phyloP scores from a whole-genome alignment of 92 coral and sea anemone species.

The Parazoanthus swiftii region DNA sequence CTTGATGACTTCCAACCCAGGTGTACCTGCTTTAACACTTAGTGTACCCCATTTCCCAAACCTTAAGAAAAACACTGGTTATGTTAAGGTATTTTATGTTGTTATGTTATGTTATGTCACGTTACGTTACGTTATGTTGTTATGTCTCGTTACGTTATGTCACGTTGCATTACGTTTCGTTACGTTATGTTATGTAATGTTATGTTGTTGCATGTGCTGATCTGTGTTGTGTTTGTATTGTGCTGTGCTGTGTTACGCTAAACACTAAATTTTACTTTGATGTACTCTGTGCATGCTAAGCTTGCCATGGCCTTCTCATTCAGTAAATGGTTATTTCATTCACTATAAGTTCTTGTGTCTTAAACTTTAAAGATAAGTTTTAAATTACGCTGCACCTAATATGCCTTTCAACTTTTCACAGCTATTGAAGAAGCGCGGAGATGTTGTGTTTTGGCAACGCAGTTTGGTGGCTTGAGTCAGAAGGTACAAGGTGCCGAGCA shows the following conservation, averaged over 20 bases:
- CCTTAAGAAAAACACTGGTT: no score
- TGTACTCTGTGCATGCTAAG: not conserved
- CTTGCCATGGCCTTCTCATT: not conserved
- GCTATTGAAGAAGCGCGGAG: not conserved
- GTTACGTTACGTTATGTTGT: no score
- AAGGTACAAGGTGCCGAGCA: not conserved
- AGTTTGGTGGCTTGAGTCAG: constrained; percentile 1
- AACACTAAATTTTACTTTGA: not conserved
- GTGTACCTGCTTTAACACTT: no score
- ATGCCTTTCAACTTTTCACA: not conserved
- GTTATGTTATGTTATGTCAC: no score
- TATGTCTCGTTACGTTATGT: not conserved
- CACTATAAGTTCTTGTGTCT: not conserved
- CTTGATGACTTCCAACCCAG: no score
- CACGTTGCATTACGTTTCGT: not conserved
- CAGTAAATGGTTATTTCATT: not conserved
- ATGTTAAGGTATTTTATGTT: no score
- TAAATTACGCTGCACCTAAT: not conserved
- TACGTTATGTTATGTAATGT: not conserved
- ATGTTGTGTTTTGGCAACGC: not conserved
- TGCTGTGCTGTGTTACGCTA: not conserved
- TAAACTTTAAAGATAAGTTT: not conserved
- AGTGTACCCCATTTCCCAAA: no score
- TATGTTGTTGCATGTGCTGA: not conserved
- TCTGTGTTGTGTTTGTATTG: not conserved